A percentile compares a stretch with the other conserved stretches of the same genome.
Evolutionary conservation across 2,888 invertebrate genomes (phyloP).

Genomic region (Lymantria monacha): DNA sequence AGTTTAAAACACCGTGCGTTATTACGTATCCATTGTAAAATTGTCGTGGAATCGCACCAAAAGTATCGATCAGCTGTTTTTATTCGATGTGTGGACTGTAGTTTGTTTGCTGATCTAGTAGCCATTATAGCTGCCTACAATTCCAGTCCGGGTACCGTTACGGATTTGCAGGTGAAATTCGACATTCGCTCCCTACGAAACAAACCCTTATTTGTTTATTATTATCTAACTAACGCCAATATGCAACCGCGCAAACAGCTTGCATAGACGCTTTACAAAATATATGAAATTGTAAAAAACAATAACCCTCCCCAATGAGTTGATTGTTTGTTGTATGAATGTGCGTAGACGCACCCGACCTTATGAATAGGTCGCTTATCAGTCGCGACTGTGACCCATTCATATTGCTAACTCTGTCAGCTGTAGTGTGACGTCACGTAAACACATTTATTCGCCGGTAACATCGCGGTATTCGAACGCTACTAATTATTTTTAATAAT

Average conservation of each 20-base stretch:
- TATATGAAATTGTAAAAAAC: constrained; percentile 5
- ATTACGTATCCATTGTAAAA: background rate
- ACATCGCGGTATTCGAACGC: constrained; percentile 4
- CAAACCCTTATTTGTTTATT: background rate
- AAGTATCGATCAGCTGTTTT: no score
- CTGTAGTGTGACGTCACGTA: no score
- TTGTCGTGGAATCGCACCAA: background rate
- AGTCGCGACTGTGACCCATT: no score
- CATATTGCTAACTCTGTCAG: no score
- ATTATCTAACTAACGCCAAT: constrained; percentile 8
- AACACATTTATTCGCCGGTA: no score
- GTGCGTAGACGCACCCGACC: no score
- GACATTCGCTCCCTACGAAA: background rate
- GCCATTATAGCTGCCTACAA: background rate
- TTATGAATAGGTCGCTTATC: no score
- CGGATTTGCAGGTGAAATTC: background rate
- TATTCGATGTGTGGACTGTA: background rate
- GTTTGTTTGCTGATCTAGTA: background rate
- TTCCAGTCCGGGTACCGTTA: background rate
- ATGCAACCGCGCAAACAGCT: constrained; percentile 11
- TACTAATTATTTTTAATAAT: constrained; percentile 3
- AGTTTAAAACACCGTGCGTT: background rate
- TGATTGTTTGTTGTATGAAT: no score
- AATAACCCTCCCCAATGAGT: background rate
- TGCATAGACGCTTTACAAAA: constrained; percentile 9